Base-by-base conservation (phyloP, 2,888 invertebrate species). In the Synanthedon myopaeformis region DNA sequence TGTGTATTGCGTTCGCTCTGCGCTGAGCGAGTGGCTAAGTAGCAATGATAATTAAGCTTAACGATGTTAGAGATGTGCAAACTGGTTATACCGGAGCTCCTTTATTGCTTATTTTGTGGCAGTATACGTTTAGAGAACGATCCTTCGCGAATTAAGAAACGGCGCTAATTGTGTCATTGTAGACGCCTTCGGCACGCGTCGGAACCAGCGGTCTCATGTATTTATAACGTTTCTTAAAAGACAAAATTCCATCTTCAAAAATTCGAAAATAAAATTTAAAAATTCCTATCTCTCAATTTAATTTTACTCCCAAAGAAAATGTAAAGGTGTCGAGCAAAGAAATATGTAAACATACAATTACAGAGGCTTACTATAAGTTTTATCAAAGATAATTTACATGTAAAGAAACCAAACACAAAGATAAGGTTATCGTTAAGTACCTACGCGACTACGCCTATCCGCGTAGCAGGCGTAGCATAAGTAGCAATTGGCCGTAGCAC, bases 31-130 rank as follows among this genome's bases (percentile, higher is more conserved):
- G 66, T 66, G 61, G 70, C 70, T 70, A 77, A 76, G 72, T 72
- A 75, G 77, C 77, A 76, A 81, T 79, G 69, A 81, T 78, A 83
- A 85, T 86, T 81, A 85, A 78, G 72, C 70, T 64, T 68, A 79
- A 86, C 74, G 76, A 72, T 65, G 74, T 75, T 65, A 68, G 74
- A 78, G 74, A 82, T 79, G 81, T 77, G 82, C 70, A 72, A 84
- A 82, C 77, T 76, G 82, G 81, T 79, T 76, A 64, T 71, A 65
- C 65, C 60, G 41, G 64, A 78, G 73, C 72, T 70, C 74, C 70
- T 74, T 82, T 76, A 79, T 76, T 73, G 76, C 80, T 79, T 81
- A 84, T 78, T 82, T 77, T 67, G 71, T 68, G 72, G 74, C 76
- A 69, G 76, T 82, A 78, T 79, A 74, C 80, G 73, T 81, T 82